phyloP scores from a whole-genome alignment of 2,113 vertebrate genomes.

The Hiodon alosoides region DNA sequence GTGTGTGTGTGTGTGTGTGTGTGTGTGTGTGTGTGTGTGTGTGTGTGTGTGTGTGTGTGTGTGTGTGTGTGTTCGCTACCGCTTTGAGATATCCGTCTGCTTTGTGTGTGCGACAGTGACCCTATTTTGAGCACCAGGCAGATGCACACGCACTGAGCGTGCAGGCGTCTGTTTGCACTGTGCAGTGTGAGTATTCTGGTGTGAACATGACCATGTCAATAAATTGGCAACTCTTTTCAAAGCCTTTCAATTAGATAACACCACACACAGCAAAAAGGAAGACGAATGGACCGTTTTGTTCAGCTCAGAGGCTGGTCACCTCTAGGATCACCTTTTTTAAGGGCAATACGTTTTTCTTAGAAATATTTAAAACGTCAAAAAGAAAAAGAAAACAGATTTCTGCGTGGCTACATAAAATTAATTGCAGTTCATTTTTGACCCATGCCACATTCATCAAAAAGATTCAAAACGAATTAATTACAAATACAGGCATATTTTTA shows the following conservation, averaged over 20 bases:
- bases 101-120: too few species aligned
- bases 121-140: too few species aligned
- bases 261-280: neutral
- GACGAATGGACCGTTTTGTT: conserved; percentile 21
- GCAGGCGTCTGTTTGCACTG: neutral
- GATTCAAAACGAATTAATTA: too few species aligned
- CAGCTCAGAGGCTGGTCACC: conserved; percentile 29
- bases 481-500: conserved; percentile 13
- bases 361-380: neutral
- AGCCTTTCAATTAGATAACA: conserved; percentile 4
- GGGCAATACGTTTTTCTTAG: neutral
- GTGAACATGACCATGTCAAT: neutral
- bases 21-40: neutral
- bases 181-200: neutral
- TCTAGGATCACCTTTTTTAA: conserved; percentile 11
- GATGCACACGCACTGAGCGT: neutral
- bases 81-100: neutral
- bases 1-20: neutral
- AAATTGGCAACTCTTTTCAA: neutral
- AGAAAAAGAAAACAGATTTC: neutral
- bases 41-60: neutral
- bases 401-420: neutral
- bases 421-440: neutral
- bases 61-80: neutral
- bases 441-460: neutral